These are phyloP conservation scores for Psophia crepitans DNA, from an alignment of 2,113 vertebrate species.

Conservation along the genomic window DNA sequence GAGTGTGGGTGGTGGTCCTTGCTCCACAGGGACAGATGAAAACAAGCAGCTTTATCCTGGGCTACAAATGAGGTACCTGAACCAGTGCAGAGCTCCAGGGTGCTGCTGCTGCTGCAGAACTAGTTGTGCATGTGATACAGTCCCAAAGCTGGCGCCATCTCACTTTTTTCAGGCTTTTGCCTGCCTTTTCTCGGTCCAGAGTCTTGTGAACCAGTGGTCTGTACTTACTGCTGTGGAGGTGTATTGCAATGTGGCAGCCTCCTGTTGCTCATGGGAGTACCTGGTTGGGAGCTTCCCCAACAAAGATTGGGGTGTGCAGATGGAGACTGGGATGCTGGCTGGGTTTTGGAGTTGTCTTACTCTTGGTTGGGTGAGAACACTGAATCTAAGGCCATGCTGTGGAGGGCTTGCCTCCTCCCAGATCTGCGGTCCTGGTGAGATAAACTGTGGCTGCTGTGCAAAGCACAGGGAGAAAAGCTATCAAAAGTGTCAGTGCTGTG, in stretches of 20 bases:
- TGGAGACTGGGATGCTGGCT: neutral
- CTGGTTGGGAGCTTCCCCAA: neutral
- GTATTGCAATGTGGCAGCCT: neutral
- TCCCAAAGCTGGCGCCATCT: neutral
- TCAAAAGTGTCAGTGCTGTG: neutral
- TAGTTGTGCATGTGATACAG: neutral
- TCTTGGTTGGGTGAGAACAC: neutral
- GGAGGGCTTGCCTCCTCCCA: neutral
- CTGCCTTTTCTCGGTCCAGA: neutral
- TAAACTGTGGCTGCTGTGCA: neutral
- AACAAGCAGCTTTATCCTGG: neutral
- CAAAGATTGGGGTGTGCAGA: neutral
- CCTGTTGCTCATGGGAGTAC: rapidly evolving
- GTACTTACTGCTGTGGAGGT: neutral
- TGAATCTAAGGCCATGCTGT: rapidly evolving
- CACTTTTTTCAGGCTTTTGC: neutral
- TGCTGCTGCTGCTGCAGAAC: neutral
- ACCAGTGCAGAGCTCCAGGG: neutral
- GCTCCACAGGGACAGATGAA: neutral
- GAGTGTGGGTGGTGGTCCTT: neutral
- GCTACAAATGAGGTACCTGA: neutral
- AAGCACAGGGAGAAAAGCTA: neutral
- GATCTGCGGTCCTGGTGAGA: neutral
- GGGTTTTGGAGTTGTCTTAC: neutral
- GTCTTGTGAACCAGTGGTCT: neutral